Base-by-base conservation (phyloP, 2,888 invertebrate genomes). In the Acleris sparsana region DNA sequence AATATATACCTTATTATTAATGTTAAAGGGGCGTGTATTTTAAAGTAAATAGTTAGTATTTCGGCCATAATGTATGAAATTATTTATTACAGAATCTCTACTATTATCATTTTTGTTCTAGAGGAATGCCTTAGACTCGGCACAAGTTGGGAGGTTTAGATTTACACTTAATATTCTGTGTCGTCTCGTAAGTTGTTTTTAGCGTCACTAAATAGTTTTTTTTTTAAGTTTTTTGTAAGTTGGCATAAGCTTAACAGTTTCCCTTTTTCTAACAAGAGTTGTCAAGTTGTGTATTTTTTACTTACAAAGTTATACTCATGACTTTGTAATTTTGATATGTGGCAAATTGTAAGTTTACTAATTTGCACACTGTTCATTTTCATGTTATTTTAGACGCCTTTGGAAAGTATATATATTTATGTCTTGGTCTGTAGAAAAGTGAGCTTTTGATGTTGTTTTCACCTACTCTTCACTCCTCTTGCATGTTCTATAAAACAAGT, bases 311-410 rank as follows among this genome's bases (percentile, higher is more conserved):
- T 70, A 44, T 56, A 63, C 58, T 63, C 79, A 78, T 78, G 74
- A 71, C 74, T 73, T 74, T 78, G 74, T 80, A 82, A 80, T 81
- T 79, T 81, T 68, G 62, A 68, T 70, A 70, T 70, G 69, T 72
- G 72, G 83, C 84, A 83, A 84, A 85, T 85, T 79, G 78, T 80
- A 76, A 72, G 74, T 82, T 81, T 81, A 83, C 83, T 87, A 83
- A 88, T 90, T 89, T 90, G 87, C 90, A 87, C 89, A 89, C 86
- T 87, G 89, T 90, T 89, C 85, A 89, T 86, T 88, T 90, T 92
- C 89, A 90, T 85, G 20, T 2, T 20, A 20, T 20, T 20, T 20
- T 20, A 2, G 3, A 22, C 22, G 22, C 3, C 22, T 22, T 22
- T 22, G 22, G 22, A 22, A 22, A 2, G 22, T 22, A 22, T 22